Conservation (phyloP, 2,113 vertebrate species). For the Engraulis encrasicolus region DNA sequence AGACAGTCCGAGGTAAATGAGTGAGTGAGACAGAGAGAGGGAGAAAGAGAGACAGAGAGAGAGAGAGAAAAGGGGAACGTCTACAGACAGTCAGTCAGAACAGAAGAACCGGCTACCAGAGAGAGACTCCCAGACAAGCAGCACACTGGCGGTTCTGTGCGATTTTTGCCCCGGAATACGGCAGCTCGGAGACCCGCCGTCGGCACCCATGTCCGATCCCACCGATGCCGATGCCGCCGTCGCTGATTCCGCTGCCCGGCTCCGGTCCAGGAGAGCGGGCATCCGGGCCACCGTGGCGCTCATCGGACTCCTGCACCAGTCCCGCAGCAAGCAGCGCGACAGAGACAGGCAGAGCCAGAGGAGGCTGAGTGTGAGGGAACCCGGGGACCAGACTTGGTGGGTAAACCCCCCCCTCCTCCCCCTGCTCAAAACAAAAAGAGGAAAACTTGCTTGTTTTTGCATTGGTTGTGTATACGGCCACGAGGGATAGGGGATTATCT, state of each 20-base stretch:
- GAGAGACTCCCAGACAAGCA: not conserved
- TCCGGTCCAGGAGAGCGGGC: constrained; percentile 56
- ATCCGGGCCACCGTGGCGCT: constrained; percentile 53
- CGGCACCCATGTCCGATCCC: constrained; percentile 48
- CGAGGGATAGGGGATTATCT: not conserved
- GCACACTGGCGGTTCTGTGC: not conserved
- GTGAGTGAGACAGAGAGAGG: no score
- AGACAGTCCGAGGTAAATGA: not conserved
- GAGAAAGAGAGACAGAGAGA: no score
- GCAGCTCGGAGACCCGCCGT: constrained; percentile 19
- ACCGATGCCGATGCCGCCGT: constrained; percentile 32
- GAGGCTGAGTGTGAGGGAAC: constrained; percentile 36
- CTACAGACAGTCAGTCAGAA: not conserved
- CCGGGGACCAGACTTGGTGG: no score
- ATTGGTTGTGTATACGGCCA: no score
- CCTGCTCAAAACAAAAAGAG: no score
- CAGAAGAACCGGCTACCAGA: not conserved
- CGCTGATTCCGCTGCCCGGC: constrained; percentile 38
- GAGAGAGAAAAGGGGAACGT: not conserved
- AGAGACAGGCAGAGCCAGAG: constrained; percentile 40
- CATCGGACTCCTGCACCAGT: constrained; percentile 59
- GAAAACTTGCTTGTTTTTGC: no score
- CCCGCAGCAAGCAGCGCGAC: constrained; percentile 44
- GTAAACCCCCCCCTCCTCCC: no score
- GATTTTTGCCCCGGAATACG: constrained; percentile 22